A percentile compares a stretch with the other conserved stretches of the same genome.
Conservation (phyloP, 1,140 invertebrate species). For the Stenopsyche tienmushanensis region DNA sequence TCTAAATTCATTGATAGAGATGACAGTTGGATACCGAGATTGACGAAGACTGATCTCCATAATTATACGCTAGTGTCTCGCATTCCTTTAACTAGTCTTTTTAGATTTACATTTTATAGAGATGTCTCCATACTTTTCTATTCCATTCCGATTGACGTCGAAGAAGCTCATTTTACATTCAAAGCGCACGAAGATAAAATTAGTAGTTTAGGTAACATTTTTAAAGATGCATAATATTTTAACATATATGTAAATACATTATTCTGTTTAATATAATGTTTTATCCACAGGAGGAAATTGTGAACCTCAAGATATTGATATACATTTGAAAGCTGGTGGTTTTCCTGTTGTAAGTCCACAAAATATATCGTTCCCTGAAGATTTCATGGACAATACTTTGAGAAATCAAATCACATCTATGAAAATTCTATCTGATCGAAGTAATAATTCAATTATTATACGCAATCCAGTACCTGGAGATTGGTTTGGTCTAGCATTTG, state of each 20-base stretch:
- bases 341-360: slow-evolving; percentile 37
- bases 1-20: slow-evolving; percentile 26
- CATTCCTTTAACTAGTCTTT: slow-evolving; percentile 32
- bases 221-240: background rate
- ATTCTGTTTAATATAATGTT: slow-evolving; percentile 4
- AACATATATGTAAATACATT: background rate
- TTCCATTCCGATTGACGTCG: slow-evolving; percentile 34
- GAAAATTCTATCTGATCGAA: slow-evolving; percentile 28
- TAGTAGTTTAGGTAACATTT: slow-evolving; percentile 35
- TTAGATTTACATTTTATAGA: slow-evolving; percentile 35
- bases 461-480: slow-evolving; percentile 62
- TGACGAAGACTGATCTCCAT: slow-evolving; percentile 29
- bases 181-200: slow-evolving; percentile 39
- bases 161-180: slow-evolving; percentile 34
- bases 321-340: slow-evolving; percentile 32
- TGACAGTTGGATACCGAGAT: slow-evolving; percentile 35
- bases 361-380: slow-evolving; percentile 37
- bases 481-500: slow-evolving; percentile 73
- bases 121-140: slow-evolving; percentile 39
- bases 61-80: slow-evolving; percentile 26
- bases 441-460: slow-evolving; percentile 24
- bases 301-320: slow-evolving; percentile 37
- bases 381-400: slow-evolving; percentile 25
- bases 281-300: slow-evolving; percentile 31
- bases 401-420: slow-evolving; percentile 25